A percentile compares a stretch with the other conserved stretches of the same genome.
These are phyloP conservation scores for Caenorhabditis sp. DNA, from an alignment of 2,888 invertebrate genomes.

Conservation along the genomic window DNA sequence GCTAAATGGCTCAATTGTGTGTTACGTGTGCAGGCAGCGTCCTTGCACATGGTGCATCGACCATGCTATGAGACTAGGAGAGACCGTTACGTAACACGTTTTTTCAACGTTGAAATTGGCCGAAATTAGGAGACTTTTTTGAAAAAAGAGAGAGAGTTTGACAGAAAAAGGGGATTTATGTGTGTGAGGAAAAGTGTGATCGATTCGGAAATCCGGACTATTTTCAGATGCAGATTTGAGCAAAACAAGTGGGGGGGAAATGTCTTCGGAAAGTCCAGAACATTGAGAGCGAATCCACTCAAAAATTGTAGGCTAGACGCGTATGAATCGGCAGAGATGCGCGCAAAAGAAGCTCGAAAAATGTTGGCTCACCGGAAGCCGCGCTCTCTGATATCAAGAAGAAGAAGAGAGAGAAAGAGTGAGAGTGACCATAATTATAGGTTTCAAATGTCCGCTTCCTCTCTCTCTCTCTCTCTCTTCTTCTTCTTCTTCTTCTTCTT, in stretches of 20 bases:
- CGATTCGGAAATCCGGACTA: slow-evolving; percentile 1
- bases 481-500: background rate
- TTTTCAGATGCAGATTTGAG: no score
- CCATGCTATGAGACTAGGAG: background rate
- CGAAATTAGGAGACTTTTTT: background rate
- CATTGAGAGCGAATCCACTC: no score
- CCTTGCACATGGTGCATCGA: background rate
- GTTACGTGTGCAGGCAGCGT: background rate
- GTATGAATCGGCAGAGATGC: no score
- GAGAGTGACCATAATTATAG: slow-evolving; percentile 14
- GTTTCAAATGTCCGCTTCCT: slow-evolving; percentile 9
- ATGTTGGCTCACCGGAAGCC: no score
- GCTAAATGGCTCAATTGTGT: slow-evolving; percentile 9
- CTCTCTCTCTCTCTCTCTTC: background rate
- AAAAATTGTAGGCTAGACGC: no score
- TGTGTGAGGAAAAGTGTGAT: background rate
- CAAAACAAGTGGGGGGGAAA: no score
- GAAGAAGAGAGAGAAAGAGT: background rate
- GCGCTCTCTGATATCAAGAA: no score
- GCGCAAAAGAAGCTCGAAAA: no score
- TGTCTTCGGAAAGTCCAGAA: no score
- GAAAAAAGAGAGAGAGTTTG: background rate
- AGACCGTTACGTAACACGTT: background rate
- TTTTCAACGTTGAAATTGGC: no score
- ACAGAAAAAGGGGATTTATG: background rate